Percentiles rank a stretch among this genome's conserved stretches.
Evolutionary conservation across 2,113 vertebrate species (phyloP).

Genomic region (Uria lomvia): DNA sequence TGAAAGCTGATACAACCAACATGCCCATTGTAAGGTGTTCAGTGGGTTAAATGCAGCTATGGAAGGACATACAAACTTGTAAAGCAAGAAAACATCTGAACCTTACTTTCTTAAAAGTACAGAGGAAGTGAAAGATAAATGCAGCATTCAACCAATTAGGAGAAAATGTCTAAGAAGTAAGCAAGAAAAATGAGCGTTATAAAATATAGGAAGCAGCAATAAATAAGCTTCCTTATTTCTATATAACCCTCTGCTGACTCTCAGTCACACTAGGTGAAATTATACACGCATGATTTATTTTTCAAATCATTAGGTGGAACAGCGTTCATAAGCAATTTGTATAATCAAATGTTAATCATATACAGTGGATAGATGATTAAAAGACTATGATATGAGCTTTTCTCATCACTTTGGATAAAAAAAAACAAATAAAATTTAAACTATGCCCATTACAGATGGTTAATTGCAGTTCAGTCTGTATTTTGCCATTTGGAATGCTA

Average conservation of each 20-base stretch:
- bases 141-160: background rate
- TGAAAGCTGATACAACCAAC: background rate
- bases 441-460: background rate
- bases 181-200: background rate
- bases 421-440: background rate
- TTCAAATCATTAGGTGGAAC: constrained; percentile 20
- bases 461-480: constrained; percentile 8
- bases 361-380: constrained; percentile 38
- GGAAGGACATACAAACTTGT: background rate
- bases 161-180: background rate
- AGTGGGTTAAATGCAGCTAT: background rate
- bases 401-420: constrained; percentile 6
- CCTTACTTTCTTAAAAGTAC: background rate
- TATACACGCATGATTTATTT: background rate
- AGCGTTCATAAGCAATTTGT: background rate
- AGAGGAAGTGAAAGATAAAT: background rate
- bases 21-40: background rate
- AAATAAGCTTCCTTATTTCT: background rate
- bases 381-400: background rate
- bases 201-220: background rate
- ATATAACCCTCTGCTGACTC: background rate
- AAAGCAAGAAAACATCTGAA: background rate
- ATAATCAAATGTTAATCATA: constrained; percentile 45
- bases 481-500: background rate
- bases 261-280: background rate